Base-by-base conservation (phyloP, 2,797 vertebrate genomes). In the Galagoides demidoff region DNA sequence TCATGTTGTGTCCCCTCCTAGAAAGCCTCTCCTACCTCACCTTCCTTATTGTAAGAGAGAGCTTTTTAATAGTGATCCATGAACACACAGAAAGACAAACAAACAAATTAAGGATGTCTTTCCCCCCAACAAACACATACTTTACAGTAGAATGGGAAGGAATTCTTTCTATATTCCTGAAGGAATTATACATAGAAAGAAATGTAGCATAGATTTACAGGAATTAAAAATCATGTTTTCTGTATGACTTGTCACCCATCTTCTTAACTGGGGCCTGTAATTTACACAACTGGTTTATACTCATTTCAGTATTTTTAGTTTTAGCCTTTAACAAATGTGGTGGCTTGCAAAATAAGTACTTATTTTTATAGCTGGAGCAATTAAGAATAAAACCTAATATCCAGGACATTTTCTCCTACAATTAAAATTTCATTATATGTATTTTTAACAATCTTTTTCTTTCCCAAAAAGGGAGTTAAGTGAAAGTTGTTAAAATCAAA, bases 361-460 rank as follows among this genome's bases (percentile, higher is more conserved):
- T 96, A 66, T 63, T 91, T 94, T 89, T 90, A 94, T 61, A 95
- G 81, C 34, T 82, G 39, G 70, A 93, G 71, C 43, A 95, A 84
- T 94, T 83, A 96, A 85, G 13, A 39, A 81, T 87, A 90, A 95
- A 96, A 70, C 55, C 55, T 81, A 93, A 77, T 20, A 81, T 66
- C 27, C 23, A 85, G 25, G 39, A 61, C 68, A 82, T 25, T 64
- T 95, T 89, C 52, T 43, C 77, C 20, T 61, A 73, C 29, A 89
- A 84, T 87, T 74, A 63, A 83, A 94, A 85, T 34, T 73, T 93
- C 45, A 74, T 63, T 83, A 57, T 64, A 55, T 8, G 17, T 92
- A 23, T 13, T 71, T 71, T 66, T 66, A 64, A 85, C 14, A 31
- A 20, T 43, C 11, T 70, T 49, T 12, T 71, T 19, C 20, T 19